Evolutionary conservation across 2,113 vertebrate genomes (phyloP), one percentile per base, ranked within the genome.

Genomic region (Desmodus rotundus): DNA sequence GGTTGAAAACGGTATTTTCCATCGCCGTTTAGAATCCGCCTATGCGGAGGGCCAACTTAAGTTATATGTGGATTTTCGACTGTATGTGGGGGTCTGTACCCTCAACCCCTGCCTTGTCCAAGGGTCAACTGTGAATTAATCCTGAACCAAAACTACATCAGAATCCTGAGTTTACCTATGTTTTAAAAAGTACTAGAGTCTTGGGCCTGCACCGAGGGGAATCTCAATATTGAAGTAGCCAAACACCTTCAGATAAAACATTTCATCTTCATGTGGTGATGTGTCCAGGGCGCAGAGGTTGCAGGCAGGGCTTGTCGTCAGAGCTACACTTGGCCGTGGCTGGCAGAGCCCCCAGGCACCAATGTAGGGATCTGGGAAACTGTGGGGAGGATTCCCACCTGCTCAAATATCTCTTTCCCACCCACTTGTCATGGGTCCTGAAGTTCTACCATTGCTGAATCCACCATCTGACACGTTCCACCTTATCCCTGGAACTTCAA

Each of bases 281-380:
- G 19, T 24, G n/a, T 11, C 1, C 7, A 0, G 0, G 76, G 31
- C 45, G 9, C 22, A 10, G n/a, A 11, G n/a, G 12, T 33, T 2
- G 20, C 67, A 6, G 0, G 5, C 3, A 36, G 7, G 47, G 28
- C 52, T 47, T 68, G 54, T 52, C n/a, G 19, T 9, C 36, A 87
- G 68, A 67, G 15, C 24, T 61, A 8, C 11, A 11, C 28, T 74
- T 31, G 36, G 8, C n/a, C 1, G 0, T 33, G 65, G 41, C 54
- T 83, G 67, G n/a, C 61, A 86, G 67, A 67, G 14, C 7, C 41
- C 11, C 91, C 58, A 50, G 22, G 14, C 33, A 65, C 70, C 11
- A n/a, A 38, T 2, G 16, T 10, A 68, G 81, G 13, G 50, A 73
- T 41, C 1, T 84, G 38, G 45, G 19, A 68, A 74, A 45, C 16